These are phyloP conservation scores for Sus cebifrons DNA, from an alignment of 2,797 vertebrate species.

Conservation along the genomic window DNA sequence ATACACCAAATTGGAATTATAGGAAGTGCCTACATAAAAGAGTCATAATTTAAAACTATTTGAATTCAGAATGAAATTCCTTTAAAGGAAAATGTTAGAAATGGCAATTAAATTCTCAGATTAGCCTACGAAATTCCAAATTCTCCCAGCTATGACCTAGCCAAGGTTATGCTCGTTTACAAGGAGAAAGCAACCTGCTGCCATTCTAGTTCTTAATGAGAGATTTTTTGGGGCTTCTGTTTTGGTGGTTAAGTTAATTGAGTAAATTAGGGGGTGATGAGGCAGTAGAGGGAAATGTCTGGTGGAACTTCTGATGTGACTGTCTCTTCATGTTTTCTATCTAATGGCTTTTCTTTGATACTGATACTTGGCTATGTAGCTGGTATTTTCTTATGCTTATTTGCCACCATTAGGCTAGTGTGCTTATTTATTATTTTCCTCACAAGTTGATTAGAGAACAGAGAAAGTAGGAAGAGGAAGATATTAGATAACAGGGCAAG, in stretches of 20 bases:
- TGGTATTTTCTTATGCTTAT: neutral
- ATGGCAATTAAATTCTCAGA: neutral
- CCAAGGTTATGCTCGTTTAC: neutral
- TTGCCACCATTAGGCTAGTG: neutral
- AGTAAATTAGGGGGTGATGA: neutral
- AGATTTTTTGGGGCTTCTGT: slow-evolving; percentile 6
- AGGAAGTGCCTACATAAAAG: neutral
- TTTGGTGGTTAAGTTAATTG: neutral
- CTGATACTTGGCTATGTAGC: neutral
- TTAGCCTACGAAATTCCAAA: neutral
- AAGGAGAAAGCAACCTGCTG: neutral
- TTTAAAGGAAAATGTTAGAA: neutral
- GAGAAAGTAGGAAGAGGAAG: slow-evolving; percentile 37
- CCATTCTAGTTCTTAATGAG: neutral
- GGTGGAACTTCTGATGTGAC: neutral
- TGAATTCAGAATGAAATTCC: slow-evolving; percentile 31
- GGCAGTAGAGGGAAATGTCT: neutral
- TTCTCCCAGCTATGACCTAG: neutral
- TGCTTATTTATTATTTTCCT: slow-evolving; percentile 46
- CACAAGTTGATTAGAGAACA: slow-evolving; percentile 40
- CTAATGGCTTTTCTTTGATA: neutral
- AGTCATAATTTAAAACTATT: slow-evolving; percentile 16
- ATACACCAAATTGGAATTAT: neutral
- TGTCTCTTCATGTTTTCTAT: slow-evolving; percentile 31
- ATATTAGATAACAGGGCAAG: neutral